Evolutionary conservation across 2,113 vertebrate species (phyloP).

Genomic region (Dasyprocta punctata): DNA sequence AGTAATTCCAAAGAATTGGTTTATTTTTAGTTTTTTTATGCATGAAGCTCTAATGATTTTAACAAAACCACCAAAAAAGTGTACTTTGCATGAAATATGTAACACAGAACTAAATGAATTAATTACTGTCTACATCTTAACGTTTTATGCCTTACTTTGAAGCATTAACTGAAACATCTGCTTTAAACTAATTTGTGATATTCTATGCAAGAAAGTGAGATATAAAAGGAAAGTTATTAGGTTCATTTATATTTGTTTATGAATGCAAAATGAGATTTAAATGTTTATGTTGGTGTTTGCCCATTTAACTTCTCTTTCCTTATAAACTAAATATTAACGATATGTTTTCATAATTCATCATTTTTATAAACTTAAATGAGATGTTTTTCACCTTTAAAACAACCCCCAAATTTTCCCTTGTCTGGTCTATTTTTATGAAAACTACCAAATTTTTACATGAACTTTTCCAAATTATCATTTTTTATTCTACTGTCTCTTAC

Average conservation of each 20-base stretch:
- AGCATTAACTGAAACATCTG: background rate
- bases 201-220: background rate
- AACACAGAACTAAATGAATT: background rate
- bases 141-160: background rate
- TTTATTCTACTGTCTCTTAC: background rate
- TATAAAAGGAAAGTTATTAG: slow-evolving; percentile 14
- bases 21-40: background rate
- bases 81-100: background rate
- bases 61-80: slow-evolving; percentile 2
- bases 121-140: background rate
- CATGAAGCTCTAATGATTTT: slow-evolving; percentile 9
- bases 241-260: slow-evolving; percentile 46
- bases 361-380: background rate
- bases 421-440: background rate
- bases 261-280: background rate
- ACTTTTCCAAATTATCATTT: background rate
- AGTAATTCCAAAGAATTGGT: slow-evolving; percentile 12
- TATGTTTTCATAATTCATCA: background rate
- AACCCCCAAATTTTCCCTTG: background rate
- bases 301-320: background rate
- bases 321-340: background rate
- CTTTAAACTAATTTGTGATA: background rate
- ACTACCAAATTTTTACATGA: background rate
- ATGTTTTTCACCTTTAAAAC: slow-evolving; percentile 14
- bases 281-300: background rate